phyloP scores from a whole-genome alignment of 2,888 invertebrate species.

The Drepana falcataria region DNA sequence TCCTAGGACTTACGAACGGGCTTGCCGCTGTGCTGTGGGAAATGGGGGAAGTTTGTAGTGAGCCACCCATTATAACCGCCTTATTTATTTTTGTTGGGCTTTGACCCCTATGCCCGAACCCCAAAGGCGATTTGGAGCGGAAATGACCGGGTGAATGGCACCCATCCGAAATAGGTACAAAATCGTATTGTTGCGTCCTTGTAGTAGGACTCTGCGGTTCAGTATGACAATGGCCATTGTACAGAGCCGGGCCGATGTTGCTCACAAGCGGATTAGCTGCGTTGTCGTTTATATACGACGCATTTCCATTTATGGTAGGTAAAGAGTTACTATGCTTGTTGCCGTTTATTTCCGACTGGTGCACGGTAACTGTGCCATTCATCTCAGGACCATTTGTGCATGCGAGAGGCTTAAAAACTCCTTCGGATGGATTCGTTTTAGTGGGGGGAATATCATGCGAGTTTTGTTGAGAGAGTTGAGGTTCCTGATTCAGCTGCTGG shows the following conservation, averaged over 20 bases:
- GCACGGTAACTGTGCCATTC: conserved; percentile 36
- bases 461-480: conserved; percentile 32
- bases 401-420: conserved; percentile 54
- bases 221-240: conserved; percentile 59
- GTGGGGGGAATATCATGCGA: conserved; percentile 38
- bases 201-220: conserved; percentile 88
- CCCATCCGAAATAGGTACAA: conserved; percentile 91
- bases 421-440: conserved; percentile 42
- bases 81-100: conserved; percentile 61
- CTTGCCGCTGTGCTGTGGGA: conserved; percentile 84
- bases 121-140: conserved; percentile 62
- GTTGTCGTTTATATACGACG: conserved; percentile 36
- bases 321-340: conserved; percentile 40
- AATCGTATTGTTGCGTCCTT: conserved; percentile 88
- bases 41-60: conserved; percentile 67
- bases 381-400: conserved; percentile 29
- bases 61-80: conserved; percentile 56
- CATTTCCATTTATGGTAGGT: conserved; percentile 47
- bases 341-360: conserved; percentile 29
- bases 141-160: conserved; percentile 81
- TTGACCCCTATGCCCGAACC: conserved; percentile 54
- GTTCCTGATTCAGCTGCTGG: conserved; percentile 35
- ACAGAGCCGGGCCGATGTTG: conserved; percentile 41
- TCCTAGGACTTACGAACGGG: conserved; percentile 90
- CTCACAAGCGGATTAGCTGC: conserved; percentile 34